Evolutionary conservation across 2,888 invertebrate genomes (phyloP).

Genomic region (Nudaria mundana): DNA sequence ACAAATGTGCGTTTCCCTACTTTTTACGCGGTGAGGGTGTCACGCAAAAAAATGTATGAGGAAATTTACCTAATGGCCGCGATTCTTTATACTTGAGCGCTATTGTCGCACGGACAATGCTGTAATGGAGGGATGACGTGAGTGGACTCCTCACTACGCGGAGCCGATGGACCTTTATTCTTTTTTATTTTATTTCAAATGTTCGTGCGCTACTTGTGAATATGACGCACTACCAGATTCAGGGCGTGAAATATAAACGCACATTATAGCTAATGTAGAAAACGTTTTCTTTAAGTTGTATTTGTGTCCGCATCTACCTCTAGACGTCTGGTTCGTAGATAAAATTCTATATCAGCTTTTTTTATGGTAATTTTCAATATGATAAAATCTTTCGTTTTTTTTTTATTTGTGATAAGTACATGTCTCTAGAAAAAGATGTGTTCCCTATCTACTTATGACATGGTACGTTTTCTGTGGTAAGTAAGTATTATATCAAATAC

Average conservation of each 20-base stretch:
- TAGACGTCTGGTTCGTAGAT: no score
- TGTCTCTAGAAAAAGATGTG: no score
- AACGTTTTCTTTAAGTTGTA: no score
- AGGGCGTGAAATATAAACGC: constrained; percentile 1
- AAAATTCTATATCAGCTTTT: no score
- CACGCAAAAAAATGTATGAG: constrained; percentile 80
- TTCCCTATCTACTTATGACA: no score
- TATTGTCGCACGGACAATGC: constrained; percentile 77
- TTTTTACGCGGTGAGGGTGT: constrained; percentile 72
- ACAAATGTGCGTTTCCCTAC: constrained; percentile 68
- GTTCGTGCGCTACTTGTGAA: constrained; percentile 39
- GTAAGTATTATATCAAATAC: no score
- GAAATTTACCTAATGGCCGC: constrained; percentile 80
- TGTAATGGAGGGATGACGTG: constrained; percentile 79
- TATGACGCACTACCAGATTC: constrained; percentile 31
- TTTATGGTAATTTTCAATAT: no score
- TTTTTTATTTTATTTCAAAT: constrained; percentile 50
- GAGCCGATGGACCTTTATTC: constrained; percentile 42
- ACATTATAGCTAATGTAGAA: not conserved
- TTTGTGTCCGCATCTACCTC: no score
- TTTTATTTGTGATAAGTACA: no score
- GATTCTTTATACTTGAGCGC: constrained; percentile 76
- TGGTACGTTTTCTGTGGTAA: no score
- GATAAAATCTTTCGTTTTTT: no score
- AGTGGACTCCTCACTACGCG: constrained; percentile 55